Base-by-base conservation (phyloP, 1,140 invertebrate species). In the Magallana ariakensis region DNA sequence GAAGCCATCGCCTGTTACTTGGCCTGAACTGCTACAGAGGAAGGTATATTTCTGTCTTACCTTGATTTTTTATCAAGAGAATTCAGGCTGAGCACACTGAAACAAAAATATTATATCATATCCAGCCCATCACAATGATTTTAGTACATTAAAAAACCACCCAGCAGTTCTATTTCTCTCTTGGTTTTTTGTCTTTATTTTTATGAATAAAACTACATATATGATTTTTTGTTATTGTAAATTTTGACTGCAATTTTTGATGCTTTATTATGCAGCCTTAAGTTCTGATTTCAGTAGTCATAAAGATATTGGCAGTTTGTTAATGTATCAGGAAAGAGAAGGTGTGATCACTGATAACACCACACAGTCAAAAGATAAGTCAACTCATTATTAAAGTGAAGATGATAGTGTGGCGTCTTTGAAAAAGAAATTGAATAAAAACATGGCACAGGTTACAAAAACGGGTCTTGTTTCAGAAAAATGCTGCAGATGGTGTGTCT, bases 11-110 rank as follows among this genome's bases (percentile, higher is more conserved):
- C 66, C 22, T 75, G 66, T 19, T 75, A 75, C 66, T 75, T 75
- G 66, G 33, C 66, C 22, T 75, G 66, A 75, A 75, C 66, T 75
- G 66, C 66, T 75, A 75, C 66, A 75, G 66, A 26, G 22, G 66
- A 26, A 22, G 66, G 58, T 60, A 60, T 75, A 75, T 75, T 75
- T 54, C 55, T 55, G 58, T 53, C 66, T 83, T 87, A 87, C 86
- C 86, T 87, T 70, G 80, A 62, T 58, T 66, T 60, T 56, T 70
- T 87, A 54, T 56, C 81, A 87, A 62, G 83, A 80, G 62, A 75
- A 60, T 58, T 26, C 54, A 87, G 22, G 62, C 86, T 80, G 81
- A 87, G 22, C 9, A 84, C 86, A 84, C 81, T 84, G 86, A 80
- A 87, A 87, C 60, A 83, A 13, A 46, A 66, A 81, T 26, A 82